Percentiles rank a stretch among this genome's conserved stretches.
Conservation (phyloP, 2,888 invertebrate genomes). For the Cabera pusaria region DNA sequence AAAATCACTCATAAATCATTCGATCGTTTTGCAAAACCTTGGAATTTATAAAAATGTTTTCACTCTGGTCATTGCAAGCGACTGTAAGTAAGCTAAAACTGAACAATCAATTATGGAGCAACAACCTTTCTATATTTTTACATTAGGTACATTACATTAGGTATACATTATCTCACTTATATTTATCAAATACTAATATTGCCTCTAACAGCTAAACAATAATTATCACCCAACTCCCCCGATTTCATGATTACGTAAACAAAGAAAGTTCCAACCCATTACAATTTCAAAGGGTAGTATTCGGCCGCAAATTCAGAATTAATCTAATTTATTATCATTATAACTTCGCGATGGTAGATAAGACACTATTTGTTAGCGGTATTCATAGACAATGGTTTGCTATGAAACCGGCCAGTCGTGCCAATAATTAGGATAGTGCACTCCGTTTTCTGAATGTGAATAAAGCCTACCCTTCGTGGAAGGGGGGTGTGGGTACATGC, state of each 20-base stretch:
- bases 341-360: constrained; percentile 27
- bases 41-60: too few relatives aligned
- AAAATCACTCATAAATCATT: too few relatives aligned
- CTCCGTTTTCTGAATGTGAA: constrained; percentile 77
- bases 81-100: too few relatives aligned
- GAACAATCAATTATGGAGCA: too few relatives aligned
- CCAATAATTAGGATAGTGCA: constrained; percentile 87
- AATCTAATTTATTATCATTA: constrained; percentile 32
- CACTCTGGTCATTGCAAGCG: too few relatives aligned
- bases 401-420: constrained; percentile 39
- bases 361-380: constrained; percentile 29
- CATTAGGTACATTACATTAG: too few relatives aligned
- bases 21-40: too few relatives aligned
- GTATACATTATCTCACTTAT: too few relatives aligned
- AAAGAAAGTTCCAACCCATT: constrained; percentile 25
- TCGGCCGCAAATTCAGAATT: constrained; percentile 27
- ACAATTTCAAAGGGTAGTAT: constrained; percentile 27
- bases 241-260: constrained; percentile 16
- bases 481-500: constrained; percentile 51
- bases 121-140: too few relatives aligned
- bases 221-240: too few relatives aligned
- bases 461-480: constrained; percentile 72
- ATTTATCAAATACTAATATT: too few relatives aligned
- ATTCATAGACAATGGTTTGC: neutral
- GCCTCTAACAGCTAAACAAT: too few relatives aligned